phyloP scores from a whole-genome alignment of 2,113 vertebrate species.

The Platichthys flesus region DNA sequence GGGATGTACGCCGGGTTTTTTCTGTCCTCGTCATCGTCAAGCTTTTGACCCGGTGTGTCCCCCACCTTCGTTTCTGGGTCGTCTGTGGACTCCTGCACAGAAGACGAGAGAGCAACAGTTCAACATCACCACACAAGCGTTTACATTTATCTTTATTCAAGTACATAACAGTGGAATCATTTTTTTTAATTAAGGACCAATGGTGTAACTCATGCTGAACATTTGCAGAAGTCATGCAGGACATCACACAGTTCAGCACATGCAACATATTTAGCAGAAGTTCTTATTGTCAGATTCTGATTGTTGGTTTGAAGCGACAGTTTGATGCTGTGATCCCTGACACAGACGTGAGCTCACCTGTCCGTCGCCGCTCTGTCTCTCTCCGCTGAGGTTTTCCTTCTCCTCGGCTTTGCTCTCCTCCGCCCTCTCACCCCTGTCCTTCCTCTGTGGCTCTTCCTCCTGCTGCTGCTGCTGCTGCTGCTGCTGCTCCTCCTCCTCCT shows the following conservation, averaged over 20 bases:
- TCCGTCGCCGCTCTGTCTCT: conserved; percentile 96
- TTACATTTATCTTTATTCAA: too few relatives aligned
- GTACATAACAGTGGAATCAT: too few relatives aligned
- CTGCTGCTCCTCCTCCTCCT: conserved; percentile 25
- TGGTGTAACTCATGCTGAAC: too few relatives aligned
- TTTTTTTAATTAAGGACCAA: too few relatives aligned
- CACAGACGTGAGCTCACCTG: conserved; percentile 82
- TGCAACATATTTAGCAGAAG: too few relatives aligned
- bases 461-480: conserved; percentile 35
- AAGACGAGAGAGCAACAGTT: background rate
- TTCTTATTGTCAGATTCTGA: too few relatives aligned
- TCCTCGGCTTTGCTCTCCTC: conserved; percentile 85
- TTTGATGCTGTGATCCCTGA: too few relatives aligned
- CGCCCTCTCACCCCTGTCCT: conserved; percentile 37
- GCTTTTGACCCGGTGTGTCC: conserved; percentile 88
- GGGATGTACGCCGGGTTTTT: conserved; percentile 98
- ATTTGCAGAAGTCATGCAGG: too few relatives aligned
- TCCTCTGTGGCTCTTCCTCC: conserved; percentile 73
- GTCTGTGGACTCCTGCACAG: conserved; percentile 91
- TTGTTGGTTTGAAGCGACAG: too few relatives aligned
- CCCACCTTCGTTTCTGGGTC: conserved; percentile 90
- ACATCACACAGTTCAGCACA: too few relatives aligned
- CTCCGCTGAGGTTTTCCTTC: conserved; percentile 89
- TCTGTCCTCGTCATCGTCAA: conserved; percentile 95
- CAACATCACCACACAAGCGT: too few relatives aligned